Conservation (phyloP, 2,888 invertebrate species). For the Eilema caniola region DNA sequence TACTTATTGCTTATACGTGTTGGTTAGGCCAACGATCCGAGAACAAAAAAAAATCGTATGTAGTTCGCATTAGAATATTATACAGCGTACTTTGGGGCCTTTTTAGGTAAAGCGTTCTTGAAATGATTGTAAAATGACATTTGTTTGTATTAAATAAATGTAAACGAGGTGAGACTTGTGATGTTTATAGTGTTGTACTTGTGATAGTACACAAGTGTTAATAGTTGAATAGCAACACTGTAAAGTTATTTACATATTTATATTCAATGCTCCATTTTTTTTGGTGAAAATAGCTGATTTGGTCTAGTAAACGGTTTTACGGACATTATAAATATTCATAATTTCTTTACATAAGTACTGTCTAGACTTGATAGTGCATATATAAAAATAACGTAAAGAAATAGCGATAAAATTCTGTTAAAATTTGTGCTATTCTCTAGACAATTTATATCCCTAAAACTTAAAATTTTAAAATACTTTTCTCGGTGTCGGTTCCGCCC, state of each 20-base stretch:
- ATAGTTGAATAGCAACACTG: not conserved
- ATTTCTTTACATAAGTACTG: too few species aligned
- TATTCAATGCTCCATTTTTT: not conserved
- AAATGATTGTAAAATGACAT: conserved; percentile 34
- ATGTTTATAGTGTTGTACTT: not conserved
- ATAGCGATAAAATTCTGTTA: too few species aligned
- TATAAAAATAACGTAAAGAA: too few species aligned
- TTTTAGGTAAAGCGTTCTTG: conserved; percentile 46
- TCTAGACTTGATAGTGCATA: too few species aligned
- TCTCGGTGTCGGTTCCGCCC: too few species aligned
- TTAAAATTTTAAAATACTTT: too few species aligned
- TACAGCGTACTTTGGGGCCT: conserved; percentile 51
- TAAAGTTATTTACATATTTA: not conserved
- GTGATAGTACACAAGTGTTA: not conserved
- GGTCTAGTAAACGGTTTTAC: too few species aligned
- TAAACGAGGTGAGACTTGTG: conserved; percentile 16
- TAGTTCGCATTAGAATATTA: conserved; percentile 50
- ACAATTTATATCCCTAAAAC: too few species aligned
- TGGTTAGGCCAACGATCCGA: conserved; percentile 67
- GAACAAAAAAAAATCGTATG: conserved; percentile 56
- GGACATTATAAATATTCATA: too few species aligned
- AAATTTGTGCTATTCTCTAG: too few species aligned
- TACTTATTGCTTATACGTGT: conserved; percentile 65
- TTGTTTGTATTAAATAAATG: conserved; percentile 26
- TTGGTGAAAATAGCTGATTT: too few species aligned